A percentile compares a stretch with the other conserved stretches of the same genome.
phyloP scores from a whole-genome alignment of 64 coral and sea anemone species.

The Trachythela sp. region DNA sequence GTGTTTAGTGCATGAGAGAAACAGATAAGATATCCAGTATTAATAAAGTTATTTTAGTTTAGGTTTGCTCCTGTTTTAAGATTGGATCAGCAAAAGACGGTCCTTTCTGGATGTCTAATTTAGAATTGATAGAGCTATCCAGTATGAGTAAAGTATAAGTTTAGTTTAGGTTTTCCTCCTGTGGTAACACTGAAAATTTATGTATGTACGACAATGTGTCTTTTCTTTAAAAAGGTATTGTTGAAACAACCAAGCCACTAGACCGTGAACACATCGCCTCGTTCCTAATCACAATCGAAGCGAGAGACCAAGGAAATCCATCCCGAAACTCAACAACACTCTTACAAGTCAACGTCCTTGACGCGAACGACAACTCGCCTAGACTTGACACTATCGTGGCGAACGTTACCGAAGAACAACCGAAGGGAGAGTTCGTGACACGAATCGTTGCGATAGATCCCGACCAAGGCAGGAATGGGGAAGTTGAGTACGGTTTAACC shows the following conservation, averaged over 20 bases:
- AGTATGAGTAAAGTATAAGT: too few species aligned
- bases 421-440: conserved; percentile 34
- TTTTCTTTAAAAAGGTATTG: conserved; percentile 45
- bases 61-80: too few species aligned
- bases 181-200: too few species aligned
- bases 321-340: conserved; percentile 54
- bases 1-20: too few species aligned
- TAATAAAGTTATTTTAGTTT: too few species aligned
- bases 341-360: conserved; percentile 58
- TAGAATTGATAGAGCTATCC: too few species aligned
- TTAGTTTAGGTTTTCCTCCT: too few species aligned
- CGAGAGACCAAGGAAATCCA: conserved; percentile 62
- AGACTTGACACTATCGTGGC: neutral
- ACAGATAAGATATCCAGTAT: too few species aligned
- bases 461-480: conserved; percentile 67
- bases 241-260: conserved; percentile 54
- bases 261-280: conserved; percentile 62
- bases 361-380: conserved; percentile 59
- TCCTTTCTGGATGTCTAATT: too few species aligned
- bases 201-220: neutral
- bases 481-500: conserved; percentile 64
- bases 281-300: conserved; percentile 60
- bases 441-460: conserved; percentile 58
- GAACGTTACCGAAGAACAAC: conserved; percentile 57
- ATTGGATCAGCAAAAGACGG: too few species aligned